phyloP scores from a whole-genome alignment of 2,113 vertebrate genomes.

The Hiodon tergisus region DNA sequence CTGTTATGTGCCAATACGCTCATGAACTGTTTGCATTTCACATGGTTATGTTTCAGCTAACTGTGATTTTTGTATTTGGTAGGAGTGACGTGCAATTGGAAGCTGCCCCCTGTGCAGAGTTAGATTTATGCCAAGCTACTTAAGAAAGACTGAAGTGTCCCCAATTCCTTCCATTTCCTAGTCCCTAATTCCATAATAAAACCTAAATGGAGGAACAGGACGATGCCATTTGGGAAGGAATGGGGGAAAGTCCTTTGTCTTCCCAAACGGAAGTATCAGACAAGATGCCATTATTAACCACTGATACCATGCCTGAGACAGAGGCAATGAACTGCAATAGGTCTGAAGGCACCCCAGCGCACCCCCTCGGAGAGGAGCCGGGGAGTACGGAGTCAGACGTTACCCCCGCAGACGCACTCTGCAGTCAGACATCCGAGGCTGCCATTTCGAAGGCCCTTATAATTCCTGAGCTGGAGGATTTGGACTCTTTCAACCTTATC shows the following conservation, averaged over 20 bases:
- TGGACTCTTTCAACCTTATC: constrained; percentile 51
- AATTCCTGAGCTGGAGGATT: constrained; percentile 42
- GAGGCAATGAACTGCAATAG: neutral
- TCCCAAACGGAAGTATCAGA: neutral
- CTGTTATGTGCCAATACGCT: too few relatives aligned
- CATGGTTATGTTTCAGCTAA: neutral
- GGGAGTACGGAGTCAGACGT: neutral
- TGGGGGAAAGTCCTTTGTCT: constrained; percentile 3
- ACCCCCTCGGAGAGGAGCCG: neutral
- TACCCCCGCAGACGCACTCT: neutral
- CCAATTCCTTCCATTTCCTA: neutral
- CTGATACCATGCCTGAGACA: neutral
- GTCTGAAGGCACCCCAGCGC: constrained; percentile 16
- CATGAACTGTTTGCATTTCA: too few relatives aligned
- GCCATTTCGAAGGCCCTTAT: neutral
- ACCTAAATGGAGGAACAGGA: constrained; percentile 14
- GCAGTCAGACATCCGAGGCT: neutral
- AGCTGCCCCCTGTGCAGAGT: neutral
- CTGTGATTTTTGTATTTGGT: neutral
- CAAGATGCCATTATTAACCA: neutral
- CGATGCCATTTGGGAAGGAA: neutral
- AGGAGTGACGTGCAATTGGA: neutral
- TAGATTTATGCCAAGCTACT: neutral
- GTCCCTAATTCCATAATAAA: neutral
- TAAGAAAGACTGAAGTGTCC: neutral